Evolutionary conservation across 2,888 invertebrate species (phyloP).

Genomic region (Proisotoma minuta): DNA sequence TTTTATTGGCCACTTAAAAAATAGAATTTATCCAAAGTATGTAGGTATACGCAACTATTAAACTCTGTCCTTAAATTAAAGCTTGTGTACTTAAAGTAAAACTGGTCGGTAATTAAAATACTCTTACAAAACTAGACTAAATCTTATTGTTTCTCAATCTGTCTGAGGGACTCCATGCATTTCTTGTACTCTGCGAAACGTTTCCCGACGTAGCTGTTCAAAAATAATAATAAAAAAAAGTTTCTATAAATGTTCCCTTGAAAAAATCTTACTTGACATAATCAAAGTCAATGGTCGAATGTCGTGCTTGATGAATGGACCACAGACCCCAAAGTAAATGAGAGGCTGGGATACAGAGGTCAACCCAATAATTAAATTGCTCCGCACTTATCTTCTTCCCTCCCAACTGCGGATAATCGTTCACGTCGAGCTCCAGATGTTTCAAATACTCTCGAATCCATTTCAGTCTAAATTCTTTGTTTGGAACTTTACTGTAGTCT

Average conservation of each 20-base stretch:
- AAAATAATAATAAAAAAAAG: slow-evolving; percentile 2
- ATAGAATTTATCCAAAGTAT: too few species aligned
- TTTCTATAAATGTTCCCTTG: background rate
- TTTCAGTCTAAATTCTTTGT: slow-evolving; percentile 66
- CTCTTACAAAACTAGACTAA: too few species aligned
- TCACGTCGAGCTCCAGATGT: slow-evolving; percentile 54
- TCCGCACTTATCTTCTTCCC: slow-evolving; percentile 13
- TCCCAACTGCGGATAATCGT: too few species aligned
- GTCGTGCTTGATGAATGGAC: slow-evolving; percentile 81
- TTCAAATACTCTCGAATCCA: slow-evolving; percentile 78
- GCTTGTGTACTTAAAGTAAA: too few species aligned
- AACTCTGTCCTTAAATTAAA: too few species aligned
- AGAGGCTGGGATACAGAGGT: slow-evolving; percentile 51
- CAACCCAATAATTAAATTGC: slow-evolving; percentile 36
- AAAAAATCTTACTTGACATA: slow-evolving; percentile 67
- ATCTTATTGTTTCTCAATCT: too few species aligned
- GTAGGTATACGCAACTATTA: too few species aligned
- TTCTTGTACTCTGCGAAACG: slow-evolving; percentile 25
- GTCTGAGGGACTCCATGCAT: too few species aligned
- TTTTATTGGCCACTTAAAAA: too few species aligned
- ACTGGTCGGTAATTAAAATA: too few species aligned
- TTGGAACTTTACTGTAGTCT: slow-evolving; percentile 70
- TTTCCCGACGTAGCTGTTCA: slow-evolving; percentile 23
- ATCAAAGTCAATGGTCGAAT: slow-evolving; percentile 89
- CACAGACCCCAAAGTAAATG: slow-evolving; percentile 90